Percentiles rank a stretch among this genome's conserved stretches.
Conservation (phyloP, 2,797 vertebrate species). For the Anisognathus igniventris region DNA sequence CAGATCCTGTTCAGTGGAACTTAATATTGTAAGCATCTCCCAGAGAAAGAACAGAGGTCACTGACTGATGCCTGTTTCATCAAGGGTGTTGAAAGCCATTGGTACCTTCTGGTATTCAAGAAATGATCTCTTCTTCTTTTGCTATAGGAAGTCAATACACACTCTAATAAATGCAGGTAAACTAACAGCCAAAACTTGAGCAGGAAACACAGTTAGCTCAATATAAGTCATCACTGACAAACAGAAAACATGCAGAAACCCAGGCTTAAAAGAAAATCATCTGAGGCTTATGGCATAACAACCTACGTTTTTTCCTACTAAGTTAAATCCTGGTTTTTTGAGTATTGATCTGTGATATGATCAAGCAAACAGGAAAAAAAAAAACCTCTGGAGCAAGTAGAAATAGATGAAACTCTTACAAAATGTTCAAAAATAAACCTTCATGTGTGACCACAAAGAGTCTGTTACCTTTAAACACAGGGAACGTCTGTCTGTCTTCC, state of each 20-base stretch:
- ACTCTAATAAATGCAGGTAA: neutral
- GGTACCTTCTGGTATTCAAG: neutral
- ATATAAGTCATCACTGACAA: neutral
- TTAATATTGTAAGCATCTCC: neutral
- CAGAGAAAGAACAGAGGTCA: neutral
- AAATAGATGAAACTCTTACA: neutral
- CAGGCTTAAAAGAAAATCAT: neutral
- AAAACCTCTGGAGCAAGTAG: neutral
- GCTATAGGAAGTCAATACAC: neutral
- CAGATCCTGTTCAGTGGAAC: neutral
- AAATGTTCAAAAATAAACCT: slow-evolving; percentile 32
- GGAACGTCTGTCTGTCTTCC: slow-evolving; percentile 77
- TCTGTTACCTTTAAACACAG: slow-evolving; percentile 8
- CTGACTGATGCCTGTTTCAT: neutral
- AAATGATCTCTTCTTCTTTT: neutral
- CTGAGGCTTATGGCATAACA: neutral
- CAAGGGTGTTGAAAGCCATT: neutral
- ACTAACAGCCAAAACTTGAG: neutral
- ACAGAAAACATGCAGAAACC: neutral
- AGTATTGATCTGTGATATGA: neutral
- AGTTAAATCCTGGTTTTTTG: neutral
- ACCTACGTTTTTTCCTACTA: neutral
- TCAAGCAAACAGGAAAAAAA: neutral
- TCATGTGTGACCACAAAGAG: neutral
- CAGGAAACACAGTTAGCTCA: neutral